Evolutionary conservation across 2,797 vertebrate species (phyloP), one percentile per base, ranked within the genome.

Genomic region (Enteromius thamalakanensis): DNA sequence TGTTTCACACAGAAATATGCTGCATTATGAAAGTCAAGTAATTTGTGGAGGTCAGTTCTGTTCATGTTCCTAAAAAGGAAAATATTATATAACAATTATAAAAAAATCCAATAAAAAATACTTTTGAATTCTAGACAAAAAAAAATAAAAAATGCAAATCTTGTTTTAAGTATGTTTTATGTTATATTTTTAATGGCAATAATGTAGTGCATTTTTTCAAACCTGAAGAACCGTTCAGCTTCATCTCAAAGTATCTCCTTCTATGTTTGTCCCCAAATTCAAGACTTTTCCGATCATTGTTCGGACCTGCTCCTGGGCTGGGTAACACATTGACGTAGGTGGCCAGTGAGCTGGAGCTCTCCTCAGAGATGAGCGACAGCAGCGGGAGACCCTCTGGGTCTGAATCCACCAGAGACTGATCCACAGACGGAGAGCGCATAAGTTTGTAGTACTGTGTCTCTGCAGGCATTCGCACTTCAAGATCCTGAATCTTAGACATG

Each of bases 401-500:
- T 0, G 84, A 29, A 88, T 95, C 95, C 1, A 90, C 87, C 72
- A 91, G 89, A 6, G 94, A 95, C 55, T 94, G 95, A 0, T 94
- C 95, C 62, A 92, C 93, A 17, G 96, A 96, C 0, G 90, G 86
- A 0, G 93, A 91, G 19, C 85, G 88, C 47, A 92, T 84, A 55
- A 91, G 89, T 71, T 87, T 92, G 84, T 88, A 89, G 68, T 90
- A 87, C 74, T 92, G 92, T 58, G 91, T 91, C 76, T 95, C 93
- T 80, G 94, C 93, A 64, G 95, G 93, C 74, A 94, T 87, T 76
- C 92, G 95, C 84, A 94, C 76, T 71, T 96, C 94, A 68, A 94
- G 88, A 86, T 94, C 95, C 90, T 96, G 95, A 86, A 97, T 93
- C 92, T 96, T 96, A 85, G 96, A 87, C 91, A 95, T 74, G 89